These are phyloP conservation scores for Probosciger aterrimus DNA, from an alignment of 2,113 vertebrate genomes.

Conservation along the genomic window DNA sequence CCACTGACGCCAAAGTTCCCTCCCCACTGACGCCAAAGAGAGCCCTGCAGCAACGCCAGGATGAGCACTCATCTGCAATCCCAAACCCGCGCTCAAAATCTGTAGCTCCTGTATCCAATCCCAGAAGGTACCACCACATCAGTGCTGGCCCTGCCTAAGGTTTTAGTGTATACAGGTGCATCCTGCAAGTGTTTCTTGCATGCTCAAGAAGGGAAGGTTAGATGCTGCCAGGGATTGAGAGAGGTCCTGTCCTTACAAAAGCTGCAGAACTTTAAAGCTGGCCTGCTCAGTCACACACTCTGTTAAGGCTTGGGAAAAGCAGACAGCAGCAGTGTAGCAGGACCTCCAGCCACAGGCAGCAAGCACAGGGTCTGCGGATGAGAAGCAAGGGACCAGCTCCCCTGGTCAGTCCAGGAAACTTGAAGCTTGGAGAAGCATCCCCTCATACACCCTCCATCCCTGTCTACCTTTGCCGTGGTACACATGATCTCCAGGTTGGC, in stretches of 20 bases:
- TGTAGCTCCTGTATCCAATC: accelerated
- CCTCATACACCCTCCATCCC: accelerated
- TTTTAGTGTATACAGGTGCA: neutral
- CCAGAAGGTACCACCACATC: neutral
- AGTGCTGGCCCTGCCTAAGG: neutral
- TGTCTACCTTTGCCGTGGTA: accelerated
- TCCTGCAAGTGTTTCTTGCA: neutral
- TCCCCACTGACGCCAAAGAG: neutral
- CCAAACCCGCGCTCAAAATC: neutral
- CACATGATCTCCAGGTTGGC: neutral
- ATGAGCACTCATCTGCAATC: neutral
- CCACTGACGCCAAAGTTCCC: neutral
- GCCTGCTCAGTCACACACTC: neutral
- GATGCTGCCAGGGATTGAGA: neutral
- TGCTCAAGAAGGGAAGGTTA: neutral
- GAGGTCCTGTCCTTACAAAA: neutral
- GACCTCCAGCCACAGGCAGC: neutral
- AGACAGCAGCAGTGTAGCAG: neutral
- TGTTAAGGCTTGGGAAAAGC: neutral
- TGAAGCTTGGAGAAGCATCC: neutral
- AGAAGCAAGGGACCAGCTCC: neutral
- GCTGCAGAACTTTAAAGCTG: neutral
- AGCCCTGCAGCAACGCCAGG: neutral
- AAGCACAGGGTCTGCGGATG: accelerated
- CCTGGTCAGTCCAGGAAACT: neutral